Conservation (phyloP, 64 coral and sea anemone genomes). For the Actinia equina region DNA sequence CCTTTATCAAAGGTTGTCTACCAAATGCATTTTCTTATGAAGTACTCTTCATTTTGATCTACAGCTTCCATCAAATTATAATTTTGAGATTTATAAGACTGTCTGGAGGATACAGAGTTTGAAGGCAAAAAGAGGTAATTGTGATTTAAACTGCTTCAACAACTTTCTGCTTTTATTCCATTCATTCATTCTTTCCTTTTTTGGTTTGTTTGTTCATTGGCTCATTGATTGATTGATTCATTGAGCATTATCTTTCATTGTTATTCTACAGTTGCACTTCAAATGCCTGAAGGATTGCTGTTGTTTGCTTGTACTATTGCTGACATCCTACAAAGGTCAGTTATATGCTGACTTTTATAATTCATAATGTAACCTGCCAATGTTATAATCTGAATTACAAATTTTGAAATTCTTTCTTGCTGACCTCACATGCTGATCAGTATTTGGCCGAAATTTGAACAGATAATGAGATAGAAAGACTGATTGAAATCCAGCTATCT, state of each 20-base stretch:
- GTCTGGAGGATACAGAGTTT: constrained; percentile 84
- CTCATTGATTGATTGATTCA: not conserved
- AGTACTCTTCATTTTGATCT: not conserved
- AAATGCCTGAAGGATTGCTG: constrained; percentile 95
- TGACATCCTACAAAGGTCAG: constrained; percentile 89
- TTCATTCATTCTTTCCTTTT: not conserved
- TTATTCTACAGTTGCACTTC: constrained; percentile 72
- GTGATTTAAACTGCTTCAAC: not conserved
- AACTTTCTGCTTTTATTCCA: not conserved
- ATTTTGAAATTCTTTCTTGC: too few relatives aligned
- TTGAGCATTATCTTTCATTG: not conserved
- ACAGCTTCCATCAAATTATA: constrained; percentile 91
- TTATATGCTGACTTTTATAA: not conserved
- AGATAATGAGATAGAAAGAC: too few relatives aligned
- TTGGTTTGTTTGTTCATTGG: not conserved
- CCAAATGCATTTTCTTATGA: not conserved
- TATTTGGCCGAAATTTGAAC: too few relatives aligned
- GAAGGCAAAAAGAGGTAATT: constrained; percentile 72
- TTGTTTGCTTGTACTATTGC: constrained; percentile 96
- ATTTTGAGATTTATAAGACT: constrained; percentile 98
- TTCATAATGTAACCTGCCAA: too few relatives aligned
- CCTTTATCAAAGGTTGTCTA: too few relatives aligned
- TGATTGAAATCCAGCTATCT: too few relatives aligned
- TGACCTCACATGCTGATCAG: too few relatives aligned
- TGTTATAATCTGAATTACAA: too few relatives aligned